These are phyloP conservation scores for Noctilio leporinus DNA, from an alignment of 2,113 vertebrate species.

Conservation along the genomic window DNA sequence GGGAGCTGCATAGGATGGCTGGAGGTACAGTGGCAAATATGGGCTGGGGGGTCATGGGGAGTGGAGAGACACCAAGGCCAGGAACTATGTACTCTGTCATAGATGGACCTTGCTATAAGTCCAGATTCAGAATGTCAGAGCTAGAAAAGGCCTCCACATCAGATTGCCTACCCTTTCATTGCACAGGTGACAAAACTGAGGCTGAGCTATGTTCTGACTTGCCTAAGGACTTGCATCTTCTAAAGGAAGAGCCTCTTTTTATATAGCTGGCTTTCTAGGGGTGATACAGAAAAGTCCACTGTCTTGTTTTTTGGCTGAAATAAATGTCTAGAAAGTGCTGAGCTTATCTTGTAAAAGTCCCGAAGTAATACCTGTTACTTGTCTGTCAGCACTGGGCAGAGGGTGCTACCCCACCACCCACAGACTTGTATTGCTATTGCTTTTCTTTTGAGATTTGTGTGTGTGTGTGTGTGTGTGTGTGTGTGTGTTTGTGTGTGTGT, in stretches of 20 bases:
- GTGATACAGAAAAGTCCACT: neutral
- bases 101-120: neutral
- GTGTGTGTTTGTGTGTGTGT: too few relatives aligned
- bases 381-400: neutral
- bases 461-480: too few relatives aligned
- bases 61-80: rapidly evolving
- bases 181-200: neutral
- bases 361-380: neutral
- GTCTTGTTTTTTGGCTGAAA: neutral
- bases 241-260: neutral
- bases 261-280: neutral
- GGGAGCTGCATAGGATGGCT: neutral
- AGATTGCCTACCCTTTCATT: neutral
- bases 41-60: too few relatives aligned
- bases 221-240: neutral
- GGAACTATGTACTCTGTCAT: rapidly evolving
- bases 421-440: neutral
- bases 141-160: neutral
- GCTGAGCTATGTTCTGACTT: neutral
- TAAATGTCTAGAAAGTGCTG: neutral
- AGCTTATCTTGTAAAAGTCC: neutral
- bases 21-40: neutral
- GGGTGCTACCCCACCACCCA: rapidly evolving
- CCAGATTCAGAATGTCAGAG: neutral
- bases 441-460: neutral